Conservation (phyloP, 2,113 vertebrate genomes). For the Sceloporus undulatus region DNA sequence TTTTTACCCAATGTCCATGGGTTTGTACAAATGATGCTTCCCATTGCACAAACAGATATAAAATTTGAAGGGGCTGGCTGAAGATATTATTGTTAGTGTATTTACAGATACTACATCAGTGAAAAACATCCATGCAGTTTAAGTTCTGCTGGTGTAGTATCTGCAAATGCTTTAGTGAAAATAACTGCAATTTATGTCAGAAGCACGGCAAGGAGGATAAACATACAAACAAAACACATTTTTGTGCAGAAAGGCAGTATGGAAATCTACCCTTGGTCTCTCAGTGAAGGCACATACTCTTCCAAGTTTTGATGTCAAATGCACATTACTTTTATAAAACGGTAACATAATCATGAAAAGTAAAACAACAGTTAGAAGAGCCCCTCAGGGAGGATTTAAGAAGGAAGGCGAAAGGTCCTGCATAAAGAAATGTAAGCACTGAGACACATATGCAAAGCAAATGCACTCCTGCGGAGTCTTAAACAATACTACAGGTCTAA, state of each 20-base stretch:
- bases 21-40: background rate
- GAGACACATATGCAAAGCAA: background rate
- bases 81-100: background rate
- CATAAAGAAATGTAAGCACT: background rate
- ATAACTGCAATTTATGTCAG: background rate
- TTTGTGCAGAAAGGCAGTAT: background rate
- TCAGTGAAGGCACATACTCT: background rate
- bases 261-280: background rate
- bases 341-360: background rate
- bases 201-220: background rate
- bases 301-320: background rate
- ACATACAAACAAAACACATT: background rate
- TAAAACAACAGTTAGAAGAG: background rate
- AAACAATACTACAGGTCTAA: background rate
- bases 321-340: background rate
- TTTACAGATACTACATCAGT: background rate
- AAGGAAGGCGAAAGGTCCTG: background rate
- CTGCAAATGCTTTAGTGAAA: background rate
- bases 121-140: background rate
- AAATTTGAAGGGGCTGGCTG: background rate
- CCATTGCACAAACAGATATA: background rate
- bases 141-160: background rate
- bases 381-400: background rate
- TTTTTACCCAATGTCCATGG: background rate
- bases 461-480: background rate